Base-by-base conservation (phyloP, 2,888 invertebrate genomes). In the Callyntrura guangdongensis region DNA sequence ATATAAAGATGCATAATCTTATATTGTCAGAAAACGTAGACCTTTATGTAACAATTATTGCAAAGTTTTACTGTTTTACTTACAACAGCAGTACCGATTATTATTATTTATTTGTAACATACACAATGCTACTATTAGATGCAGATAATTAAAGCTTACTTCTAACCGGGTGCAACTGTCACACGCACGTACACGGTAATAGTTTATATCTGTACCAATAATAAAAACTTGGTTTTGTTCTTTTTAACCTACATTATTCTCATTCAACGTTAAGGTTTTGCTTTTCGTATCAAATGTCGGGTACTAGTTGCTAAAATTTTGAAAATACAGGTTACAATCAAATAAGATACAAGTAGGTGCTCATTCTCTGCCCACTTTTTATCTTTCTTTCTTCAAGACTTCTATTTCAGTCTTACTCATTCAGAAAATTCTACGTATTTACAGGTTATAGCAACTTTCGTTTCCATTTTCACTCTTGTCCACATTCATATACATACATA, bases 21-120 rank as follows among this genome's bases (percentile, higher is more conserved):
- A 72, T 72, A 72, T 72, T 72, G 72, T 72, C 72, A 45, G 72
- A 17, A 72, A 72, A 72, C 14, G 72, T 72, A 72, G 6, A 20
- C 4, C 45, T 45, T 72, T 45, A 0, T 17, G 22, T 11, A 36
- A 69, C n/a, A 27, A 12, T 69, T 9, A 9, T 27, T 69, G 64
- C 25, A 69, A n/a, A 69, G 9, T 59, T 12, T 12, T 59, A 49
- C 49, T 8, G 8, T 14, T 53, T 53, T n/a, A 12, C n/a, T 17
- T 61, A 61, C 61, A n/a, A 17, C n/a, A 17, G 9, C 53, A 14
- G 1, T 14, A 53, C 11, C 14, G 9, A 53, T 53, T 47, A 11
- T 47, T 47, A 11, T 20, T 17, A 61, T 61, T 17, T 61, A 17
- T 61, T 61, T 61, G 20, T 61, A 53, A 53, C 14, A 53, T 5